Percentiles rank a stretch among this genome's conserved stretches.
phyloP scores from a whole-genome alignment of 2,888 invertebrate genomes.

The Ormyrus nitidulus region DNA sequence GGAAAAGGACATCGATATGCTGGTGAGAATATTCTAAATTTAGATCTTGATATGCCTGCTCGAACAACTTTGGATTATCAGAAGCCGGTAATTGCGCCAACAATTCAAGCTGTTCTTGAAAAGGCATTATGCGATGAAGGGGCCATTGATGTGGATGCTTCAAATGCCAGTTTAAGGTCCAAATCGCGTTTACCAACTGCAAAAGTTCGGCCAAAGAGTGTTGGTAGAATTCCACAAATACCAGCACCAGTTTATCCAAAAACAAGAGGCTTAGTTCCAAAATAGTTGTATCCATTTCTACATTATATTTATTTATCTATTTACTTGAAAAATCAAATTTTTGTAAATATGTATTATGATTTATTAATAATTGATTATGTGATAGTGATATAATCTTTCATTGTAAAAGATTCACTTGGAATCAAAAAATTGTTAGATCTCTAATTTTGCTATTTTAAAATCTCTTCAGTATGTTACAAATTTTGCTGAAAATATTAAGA shows the following conservation, averaged over 20 bases:
- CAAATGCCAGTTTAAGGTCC: constrained; percentile 66
- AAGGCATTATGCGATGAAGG: constrained; percentile 73
- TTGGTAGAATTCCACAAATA: constrained; percentile 70
- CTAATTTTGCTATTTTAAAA: constrained; percentile 17
- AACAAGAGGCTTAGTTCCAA: constrained; percentile 73
- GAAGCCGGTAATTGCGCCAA: constrained; percentile 83
- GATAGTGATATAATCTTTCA: constrained; percentile 22
- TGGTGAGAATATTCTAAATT: constrained; percentile 84
- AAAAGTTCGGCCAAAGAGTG: constrained; percentile 69
- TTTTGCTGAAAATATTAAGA: constrained; percentile 8
- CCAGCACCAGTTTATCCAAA: constrained; percentile 73
- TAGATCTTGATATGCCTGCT: constrained; percentile 86
- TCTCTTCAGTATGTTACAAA: constrained; percentile 11
- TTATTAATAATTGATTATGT: constrained; percentile 17
- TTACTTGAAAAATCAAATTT: constrained; percentile 19
- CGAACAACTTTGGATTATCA: constrained; percentile 86
- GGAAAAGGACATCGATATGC: constrained; percentile 76
- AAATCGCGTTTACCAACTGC: constrained; percentile 70
- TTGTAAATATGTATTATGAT: constrained; percentile 31
- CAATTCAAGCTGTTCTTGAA: constrained; percentile 79
- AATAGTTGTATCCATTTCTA: constrained; percentile 59
- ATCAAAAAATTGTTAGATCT: constrained; percentile 23
- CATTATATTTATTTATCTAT: constrained; percentile 38
- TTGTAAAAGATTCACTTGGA: not conserved
- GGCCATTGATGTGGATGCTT: constrained; percentile 73